Conservation (phyloP, 2,888 invertebrate species). For the Ochropleura leucogaster region DNA sequence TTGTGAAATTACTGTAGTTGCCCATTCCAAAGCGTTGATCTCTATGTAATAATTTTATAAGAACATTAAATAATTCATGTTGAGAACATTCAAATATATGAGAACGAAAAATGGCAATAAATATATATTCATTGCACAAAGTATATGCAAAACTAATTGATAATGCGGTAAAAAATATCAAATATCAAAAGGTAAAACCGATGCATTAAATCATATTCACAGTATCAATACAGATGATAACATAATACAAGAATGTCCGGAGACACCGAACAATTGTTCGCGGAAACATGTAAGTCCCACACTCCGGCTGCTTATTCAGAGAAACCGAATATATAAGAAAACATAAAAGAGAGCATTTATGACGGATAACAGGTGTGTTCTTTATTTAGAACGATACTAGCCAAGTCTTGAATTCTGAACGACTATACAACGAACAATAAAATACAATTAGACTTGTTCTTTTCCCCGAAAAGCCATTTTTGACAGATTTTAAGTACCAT, state of each 20-base stretch:
- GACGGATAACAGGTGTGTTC: conserved; percentile 47
- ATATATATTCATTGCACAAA: neutral
- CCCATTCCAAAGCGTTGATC: too few relatives aligned
- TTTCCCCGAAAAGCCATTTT: neutral
- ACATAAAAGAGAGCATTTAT: conserved; percentile 42
- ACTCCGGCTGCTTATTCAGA: conserved; percentile 22
- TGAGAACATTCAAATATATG: too few relatives aligned
- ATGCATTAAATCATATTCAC: conserved; percentile 31
- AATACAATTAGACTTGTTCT: neutral
- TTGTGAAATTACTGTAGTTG: too few relatives aligned
- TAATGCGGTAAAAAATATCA: neutral
- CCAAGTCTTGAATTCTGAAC: conserved; percentile 12
- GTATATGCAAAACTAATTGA: conserved; percentile 4
- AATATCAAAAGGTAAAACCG: conserved; percentile 16
- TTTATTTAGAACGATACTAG: conserved; percentile 36
- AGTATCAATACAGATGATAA: conserved; percentile 43
- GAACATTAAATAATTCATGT: too few relatives aligned
- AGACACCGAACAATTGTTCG: conserved; percentile 48
- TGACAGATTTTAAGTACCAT: neutral
- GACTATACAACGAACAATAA: conserved; percentile 3
- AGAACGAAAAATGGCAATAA: neutral
- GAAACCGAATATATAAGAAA: conserved; percentile 27
- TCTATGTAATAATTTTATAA: too few relatives aligned
- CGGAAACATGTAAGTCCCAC: conserved; percentile 41
- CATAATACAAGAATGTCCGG: conserved; percentile 37